Base-by-base conservation (phyloP, 2,888 invertebrate species). In the Zeuzera pyrina region DNA sequence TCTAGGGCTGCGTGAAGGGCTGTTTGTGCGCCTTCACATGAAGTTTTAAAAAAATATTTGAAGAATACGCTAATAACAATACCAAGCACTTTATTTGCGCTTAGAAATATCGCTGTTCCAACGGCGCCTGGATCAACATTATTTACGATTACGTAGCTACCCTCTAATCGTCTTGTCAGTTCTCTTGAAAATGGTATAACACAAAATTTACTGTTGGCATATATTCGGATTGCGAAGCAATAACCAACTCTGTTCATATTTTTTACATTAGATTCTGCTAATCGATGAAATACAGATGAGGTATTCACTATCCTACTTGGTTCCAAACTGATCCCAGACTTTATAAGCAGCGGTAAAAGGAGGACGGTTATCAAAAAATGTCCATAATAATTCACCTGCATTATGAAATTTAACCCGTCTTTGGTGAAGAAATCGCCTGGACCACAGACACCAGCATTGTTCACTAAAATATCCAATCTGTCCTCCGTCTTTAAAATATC, bases 371-470 rank as follows among this genome's bases (percentile, higher is more conserved):
- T 78, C 15, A 98, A 83, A 64, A 97, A 97, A 6, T 95, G 93
- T 0, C 97, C 97, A 63, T 92, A 94, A 55, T 97, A 93, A 67
- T 98, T 98, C 2, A 95, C 94, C 29, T 93, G 95, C 91, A 96
- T 94, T 6, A 93, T 93, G 41, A 90, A 77, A 61, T 96, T 95
- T 39, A 97, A 70, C 1, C 92, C 94, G 55, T 97, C 95, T 49
- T 89, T 88, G 12, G 93, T 92, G 32, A 86, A 76, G 8, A 52
- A 56, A 30, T 76, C 87, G 5, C 71, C 74, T 35, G 89, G 87
- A 0, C 86, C 77, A 28, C 92, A 88, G 0, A 91, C 91, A 2
- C 95, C 96, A 0, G 96, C 96, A 57, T 96, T 96, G 62, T 95
- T 94, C 25, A 96, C 86, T n/a, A 96, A 70, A 12, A 95, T 89